Evolutionary conservation across 2,797 vertebrate genomes (phyloP).

Genomic region (Babyrousa celebensis): DNA sequence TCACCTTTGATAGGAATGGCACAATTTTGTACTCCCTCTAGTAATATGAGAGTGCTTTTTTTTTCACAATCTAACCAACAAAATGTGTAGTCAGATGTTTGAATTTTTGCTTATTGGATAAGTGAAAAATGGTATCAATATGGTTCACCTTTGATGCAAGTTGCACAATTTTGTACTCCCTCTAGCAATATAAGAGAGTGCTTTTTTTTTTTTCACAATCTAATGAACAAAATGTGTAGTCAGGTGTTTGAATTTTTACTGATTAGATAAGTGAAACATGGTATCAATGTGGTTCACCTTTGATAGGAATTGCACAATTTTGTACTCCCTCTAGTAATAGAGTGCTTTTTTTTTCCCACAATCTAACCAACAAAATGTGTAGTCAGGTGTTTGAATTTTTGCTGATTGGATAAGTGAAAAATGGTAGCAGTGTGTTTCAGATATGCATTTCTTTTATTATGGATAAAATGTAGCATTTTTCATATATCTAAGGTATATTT

Average conservation of each 20-base stretch:
- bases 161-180: too few relatives aligned
- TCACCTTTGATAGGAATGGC: not conserved
- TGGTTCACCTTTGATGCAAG: too few relatives aligned
- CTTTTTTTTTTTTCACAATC: too few relatives aligned
- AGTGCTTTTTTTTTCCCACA: not conserved
- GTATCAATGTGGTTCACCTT: not conserved
- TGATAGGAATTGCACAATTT: not conserved
- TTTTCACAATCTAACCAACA: not conserved
- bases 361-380: not conserved
- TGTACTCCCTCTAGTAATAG: not conserved
- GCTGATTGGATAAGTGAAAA: not conserved
- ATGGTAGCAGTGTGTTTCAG: not conserved
- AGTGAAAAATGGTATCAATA: not conserved
- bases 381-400: conserved; percentile 20
- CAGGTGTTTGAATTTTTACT: too few relatives aligned
- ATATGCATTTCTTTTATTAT: not conserved
- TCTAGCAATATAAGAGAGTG: too few relatives aligned
- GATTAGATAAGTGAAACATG: too few relatives aligned
- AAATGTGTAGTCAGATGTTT: not conserved
- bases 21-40: not conserved
- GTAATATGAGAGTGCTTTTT: not conserved
- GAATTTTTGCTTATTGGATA: conserved; percentile 27
- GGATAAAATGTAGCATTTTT: not conserved
- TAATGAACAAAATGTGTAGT: too few relatives aligned
- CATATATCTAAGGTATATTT: not conserved